phyloP scores from a whole-genome alignment of 2,888 invertebrate genomes.

The Elysia crispata region DNA sequence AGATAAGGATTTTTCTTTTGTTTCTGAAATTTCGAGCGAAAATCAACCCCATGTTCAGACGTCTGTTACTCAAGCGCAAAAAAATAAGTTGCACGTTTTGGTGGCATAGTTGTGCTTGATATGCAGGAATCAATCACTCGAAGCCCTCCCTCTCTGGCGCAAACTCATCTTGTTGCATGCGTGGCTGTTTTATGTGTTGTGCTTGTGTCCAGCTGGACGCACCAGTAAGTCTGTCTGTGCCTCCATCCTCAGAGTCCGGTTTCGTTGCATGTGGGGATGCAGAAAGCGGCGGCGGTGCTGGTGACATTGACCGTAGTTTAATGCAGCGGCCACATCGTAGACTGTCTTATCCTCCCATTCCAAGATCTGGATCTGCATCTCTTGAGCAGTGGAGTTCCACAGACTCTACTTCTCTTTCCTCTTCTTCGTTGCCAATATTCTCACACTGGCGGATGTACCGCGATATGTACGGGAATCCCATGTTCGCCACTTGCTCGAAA shows the following conservation, averaged over 20 bases:
- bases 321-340: constrained; percentile 35
- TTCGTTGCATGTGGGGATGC: too few relatives aligned
- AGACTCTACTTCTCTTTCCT: too few relatives aligned
- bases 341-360: constrained; percentile 39
- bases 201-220: not conserved
- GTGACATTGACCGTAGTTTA: constrained; percentile 24
- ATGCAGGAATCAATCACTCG: not conserved
- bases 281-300: not conserved
- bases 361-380: constrained; percentile 2
- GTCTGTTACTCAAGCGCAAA: too few relatives aligned
- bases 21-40: too few relatives aligned
- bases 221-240: too few relatives aligned
- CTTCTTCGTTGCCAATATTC: too few relatives aligned
- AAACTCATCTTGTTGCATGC: not conserved
- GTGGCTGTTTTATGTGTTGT: constrained; percentile 3
- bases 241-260: too few relatives aligned
- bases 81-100: too few relatives aligned
- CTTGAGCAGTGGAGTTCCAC: too few relatives aligned
- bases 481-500: constrained; percentile 45
- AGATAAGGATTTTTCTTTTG: too few relatives aligned
- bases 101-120: not conserved
- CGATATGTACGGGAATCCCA: constrained; percentile 43
- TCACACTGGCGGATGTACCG: constrained; percentile 20
- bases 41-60: too few relatives aligned
- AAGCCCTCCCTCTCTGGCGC: too few relatives aligned